Evolutionary conservation across 2,888 invertebrate genomes (phyloP).

Genomic region (Andrena bucephala): DNA sequence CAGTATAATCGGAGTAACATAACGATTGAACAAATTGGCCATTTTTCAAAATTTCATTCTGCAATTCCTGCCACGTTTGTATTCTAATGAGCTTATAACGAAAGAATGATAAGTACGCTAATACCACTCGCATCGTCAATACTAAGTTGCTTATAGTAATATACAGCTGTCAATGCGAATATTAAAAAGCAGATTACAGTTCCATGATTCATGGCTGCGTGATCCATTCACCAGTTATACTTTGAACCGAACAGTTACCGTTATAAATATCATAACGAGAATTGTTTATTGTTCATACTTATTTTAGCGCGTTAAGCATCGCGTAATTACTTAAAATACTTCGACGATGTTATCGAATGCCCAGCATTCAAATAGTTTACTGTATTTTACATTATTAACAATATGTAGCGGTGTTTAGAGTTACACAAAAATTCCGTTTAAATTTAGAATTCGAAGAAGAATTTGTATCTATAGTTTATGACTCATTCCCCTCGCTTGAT

Average conservation of each 20-base stretch:
- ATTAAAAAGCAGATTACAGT: conserved; percentile 27
- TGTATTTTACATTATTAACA: too few relatives aligned
- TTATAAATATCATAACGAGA: conserved; percentile 21
- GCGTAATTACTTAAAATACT: too few relatives aligned
- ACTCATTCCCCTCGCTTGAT: conserved; percentile 43
- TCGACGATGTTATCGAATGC: too few relatives aligned
- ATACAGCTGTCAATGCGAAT: not conserved
- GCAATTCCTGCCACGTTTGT: not conserved
- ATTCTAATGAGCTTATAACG: conserved; percentile 24
- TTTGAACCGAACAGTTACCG: not conserved
- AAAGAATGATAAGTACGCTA: conserved; percentile 32
- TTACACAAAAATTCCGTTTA: not conserved
- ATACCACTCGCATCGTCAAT: conserved; percentile 1
- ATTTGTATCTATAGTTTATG: conserved; percentile 34
- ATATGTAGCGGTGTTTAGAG: not conserved
- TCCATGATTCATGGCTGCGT: conserved; percentile 22
- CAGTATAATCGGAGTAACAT: conserved; percentile 1
- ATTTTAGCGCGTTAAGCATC: not conserved
- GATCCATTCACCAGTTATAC: not conserved
- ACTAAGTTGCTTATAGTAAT: conserved; percentile 31
- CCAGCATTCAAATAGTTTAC: too few relatives aligned
- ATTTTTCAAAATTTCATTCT: not conserved
- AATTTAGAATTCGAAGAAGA: not conserved
- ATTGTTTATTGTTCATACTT: not conserved
- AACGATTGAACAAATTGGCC: conserved; percentile 10